phyloP scores from a whole-genome alignment of 2,888 invertebrate species.

The Criorhina ranunculi region DNA sequence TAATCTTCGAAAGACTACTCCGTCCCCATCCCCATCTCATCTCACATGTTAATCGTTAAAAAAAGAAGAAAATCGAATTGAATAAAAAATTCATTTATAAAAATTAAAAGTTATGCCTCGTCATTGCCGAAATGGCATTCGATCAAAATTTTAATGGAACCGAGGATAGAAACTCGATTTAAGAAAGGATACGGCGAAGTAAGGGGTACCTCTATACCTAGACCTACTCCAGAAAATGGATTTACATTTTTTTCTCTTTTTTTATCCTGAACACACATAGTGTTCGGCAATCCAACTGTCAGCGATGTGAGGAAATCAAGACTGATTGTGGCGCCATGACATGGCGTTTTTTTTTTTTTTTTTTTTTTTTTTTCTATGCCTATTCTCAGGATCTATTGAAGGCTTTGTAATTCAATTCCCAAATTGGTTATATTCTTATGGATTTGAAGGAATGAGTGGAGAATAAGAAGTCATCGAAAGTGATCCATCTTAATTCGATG shows the following conservation, averaged over 20 bases:
- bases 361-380: constrained; percentile 26
- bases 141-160: constrained; percentile 73
- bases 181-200: constrained; percentile 36
- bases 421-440: constrained; percentile 72
- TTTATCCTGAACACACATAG: constrained; percentile 43
- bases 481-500: constrained; percentile 82
- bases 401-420: constrained; percentile 68
- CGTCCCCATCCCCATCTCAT: background rate
- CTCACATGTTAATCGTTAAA: constrained; percentile 55
- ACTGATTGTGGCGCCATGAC: constrained; percentile 77
- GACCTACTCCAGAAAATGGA: constrained; percentile 44
- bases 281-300: constrained; percentile 70
- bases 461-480: constrained; percentile 81
- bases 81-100: constrained; percentile 76
- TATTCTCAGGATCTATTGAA: constrained; percentile 71
- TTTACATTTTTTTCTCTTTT: constrained; percentile 56
- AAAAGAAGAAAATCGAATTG: constrained; percentile 45
- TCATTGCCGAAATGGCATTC: constrained; percentile 73
- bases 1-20: constrained; percentile 61
- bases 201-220: too few species aligned
- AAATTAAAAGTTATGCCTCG: constrained; percentile 72
- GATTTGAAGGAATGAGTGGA: constrained; percentile 47
- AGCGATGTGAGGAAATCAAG: constrained; percentile 75
- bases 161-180: constrained; percentile 45
- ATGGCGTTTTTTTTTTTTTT: constrained; percentile 33